phyloP scores from a whole-genome alignment of 1,140 invertebrate species.

The Adelges cooleyi region DNA sequence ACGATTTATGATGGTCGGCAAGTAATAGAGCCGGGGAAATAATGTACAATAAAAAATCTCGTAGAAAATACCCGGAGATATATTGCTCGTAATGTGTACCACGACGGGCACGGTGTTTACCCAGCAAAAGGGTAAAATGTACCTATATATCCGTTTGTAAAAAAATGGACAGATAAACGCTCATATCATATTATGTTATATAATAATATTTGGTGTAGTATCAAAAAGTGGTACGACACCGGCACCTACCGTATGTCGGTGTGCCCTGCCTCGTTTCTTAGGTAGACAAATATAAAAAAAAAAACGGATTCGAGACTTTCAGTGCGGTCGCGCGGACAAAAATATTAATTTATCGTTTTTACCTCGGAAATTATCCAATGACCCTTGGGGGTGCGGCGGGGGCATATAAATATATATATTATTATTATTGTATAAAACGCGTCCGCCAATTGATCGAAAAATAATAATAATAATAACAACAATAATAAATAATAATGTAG shows the following conservation, averaged over 20 bases:
- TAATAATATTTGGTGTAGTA: too few relatives aligned
- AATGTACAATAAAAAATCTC: not conserved
- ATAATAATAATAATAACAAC: conserved; percentile 13
- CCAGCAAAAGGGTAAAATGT: too few relatives aligned
- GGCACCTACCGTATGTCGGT: conserved; percentile 20
- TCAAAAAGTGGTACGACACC: too few relatives aligned
- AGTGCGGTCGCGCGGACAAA: not conserved
- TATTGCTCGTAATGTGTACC: too few relatives aligned
- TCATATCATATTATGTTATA: too few relatives aligned
- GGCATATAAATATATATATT: not conserved
- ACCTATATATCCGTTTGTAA: too few relatives aligned
- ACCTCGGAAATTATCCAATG: not conserved
- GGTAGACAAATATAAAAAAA: not conserved
- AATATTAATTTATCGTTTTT: conserved; percentile 23
- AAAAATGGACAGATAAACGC: too few relatives aligned
- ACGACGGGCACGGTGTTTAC: too few relatives aligned
- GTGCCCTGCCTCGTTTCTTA: not conserved
- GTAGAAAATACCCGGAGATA: too few relatives aligned
- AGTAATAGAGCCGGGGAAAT: not conserved
- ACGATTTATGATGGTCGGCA: not conserved
- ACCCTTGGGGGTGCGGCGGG: not conserved
- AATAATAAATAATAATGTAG: conserved; percentile 18
- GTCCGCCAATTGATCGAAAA: conserved; percentile 24
- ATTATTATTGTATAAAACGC: not conserved
- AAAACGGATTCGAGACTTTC: too few relatives aligned